Evolutionary conservation across 2,797 vertebrate genomes (phyloP), one percentile per base, ranked within the genome.

Genomic region (Crenuchus spilurus): DNA sequence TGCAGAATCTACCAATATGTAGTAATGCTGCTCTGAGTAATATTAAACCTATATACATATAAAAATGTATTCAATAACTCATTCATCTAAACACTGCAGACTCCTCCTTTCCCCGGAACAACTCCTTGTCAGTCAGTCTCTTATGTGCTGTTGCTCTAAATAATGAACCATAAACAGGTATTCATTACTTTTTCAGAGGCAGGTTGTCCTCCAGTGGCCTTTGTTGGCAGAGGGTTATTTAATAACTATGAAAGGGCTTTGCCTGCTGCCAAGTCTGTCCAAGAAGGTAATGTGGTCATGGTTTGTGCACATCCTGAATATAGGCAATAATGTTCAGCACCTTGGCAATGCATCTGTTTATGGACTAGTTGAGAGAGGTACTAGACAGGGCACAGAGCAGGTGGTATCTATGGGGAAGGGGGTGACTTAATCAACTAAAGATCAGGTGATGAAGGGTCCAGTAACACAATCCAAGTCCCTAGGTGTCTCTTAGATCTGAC

Each of bases 191-290:
- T 78, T 81, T 69, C 37, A 72, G 75, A 74, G 39, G 54, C 49
- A 67, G 67, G 54, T 44, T 80, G 82, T 81, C 74, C 75, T 79
- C 61, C 9, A 20, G 65, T 69, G 67, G 72, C 70, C 77, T 83
- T 83, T 83, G 83, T 84, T 81, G 73, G 75, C 54, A 62, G 61
- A 81, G 26, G 69, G 82, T 81, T 87, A 87, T 78, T 87, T 83
- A 86, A 83, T 86, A 87, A 87, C 80, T 72, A 84, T 58, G 74
- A 82, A 74, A 64, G 63, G 72, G 70, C 33, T 24, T 68, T 70
- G 72, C 30, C 41, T 28, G 46, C 31, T 75, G 76, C 77, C 85
- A 81, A 64, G 74, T 64, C 51, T 44, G 46, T 66, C 76, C 49
- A 68, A 63, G 72, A 70, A 33, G 62, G 61, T 76, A 76, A 79